Conservation (phyloP, 1,140 invertebrate species). For the Grapholita molesta region DNA sequence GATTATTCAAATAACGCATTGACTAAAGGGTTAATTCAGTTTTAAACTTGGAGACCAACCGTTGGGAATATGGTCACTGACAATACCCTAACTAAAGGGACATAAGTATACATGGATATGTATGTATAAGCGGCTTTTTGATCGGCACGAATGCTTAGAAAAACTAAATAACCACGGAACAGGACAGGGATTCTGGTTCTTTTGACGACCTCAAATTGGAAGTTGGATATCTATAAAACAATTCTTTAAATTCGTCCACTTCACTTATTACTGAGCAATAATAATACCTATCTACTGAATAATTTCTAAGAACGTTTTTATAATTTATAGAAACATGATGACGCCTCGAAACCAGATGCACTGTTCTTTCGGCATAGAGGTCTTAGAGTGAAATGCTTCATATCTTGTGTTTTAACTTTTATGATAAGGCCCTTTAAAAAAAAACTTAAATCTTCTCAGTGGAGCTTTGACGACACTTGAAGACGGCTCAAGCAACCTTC, state of each 20-base stretch:
- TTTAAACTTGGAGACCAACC: too few species aligned
- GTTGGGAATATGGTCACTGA: not conserved
- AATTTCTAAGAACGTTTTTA: not conserved
- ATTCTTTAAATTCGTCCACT: not conserved
- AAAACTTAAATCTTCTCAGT: too few species aligned
- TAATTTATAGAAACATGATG: not conserved
- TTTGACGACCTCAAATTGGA: not conserved
- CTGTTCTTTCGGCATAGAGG: too few species aligned
- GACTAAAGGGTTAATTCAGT: too few species aligned
- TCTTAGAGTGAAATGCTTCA: too few species aligned
- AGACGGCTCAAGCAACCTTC: too few species aligned
- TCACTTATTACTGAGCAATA: too few species aligned
- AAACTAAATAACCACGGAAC: conserved; percentile 2
- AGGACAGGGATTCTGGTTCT: not conserved
- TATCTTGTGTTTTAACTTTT: too few species aligned
- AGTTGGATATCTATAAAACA: not conserved
- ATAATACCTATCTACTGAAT: too few species aligned
- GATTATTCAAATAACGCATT: too few species aligned
- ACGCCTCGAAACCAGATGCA: not conserved
- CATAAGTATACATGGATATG: not conserved
- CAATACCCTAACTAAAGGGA: not conserved
- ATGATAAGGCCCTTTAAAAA: too few species aligned
- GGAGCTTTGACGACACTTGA: too few species aligned
- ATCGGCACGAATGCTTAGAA: not conserved
- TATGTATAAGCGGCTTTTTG: not conserved